These are phyloP conservation scores for Patagioenas fasciata DNA, from an alignment of 2,113 vertebrate species.

Conservation along the genomic window DNA sequence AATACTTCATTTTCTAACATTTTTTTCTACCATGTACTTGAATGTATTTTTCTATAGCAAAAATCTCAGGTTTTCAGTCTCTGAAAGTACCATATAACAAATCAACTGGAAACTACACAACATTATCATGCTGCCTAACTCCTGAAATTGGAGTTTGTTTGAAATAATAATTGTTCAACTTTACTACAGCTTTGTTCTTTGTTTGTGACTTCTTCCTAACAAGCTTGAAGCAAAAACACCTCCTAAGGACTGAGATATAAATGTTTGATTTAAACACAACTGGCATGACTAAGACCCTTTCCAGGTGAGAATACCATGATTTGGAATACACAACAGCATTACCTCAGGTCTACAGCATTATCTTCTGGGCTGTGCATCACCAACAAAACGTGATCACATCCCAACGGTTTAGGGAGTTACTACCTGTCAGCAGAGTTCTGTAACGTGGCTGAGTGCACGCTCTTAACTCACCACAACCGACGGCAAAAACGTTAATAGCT, in stretches of 20 bases:
- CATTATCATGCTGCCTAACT: background rate
- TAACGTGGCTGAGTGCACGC: background rate
- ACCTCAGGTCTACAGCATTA: background rate
- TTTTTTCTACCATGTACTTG: background rate
- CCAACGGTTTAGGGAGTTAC: background rate
- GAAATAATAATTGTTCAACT: background rate
- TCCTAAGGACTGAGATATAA: background rate
- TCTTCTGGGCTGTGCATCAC: background rate
- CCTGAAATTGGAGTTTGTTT: background rate
- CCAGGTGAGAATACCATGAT: background rate
- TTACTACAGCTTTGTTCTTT: background rate
- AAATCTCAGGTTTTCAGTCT: background rate
- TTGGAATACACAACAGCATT: background rate
- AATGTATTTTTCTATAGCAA: background rate
- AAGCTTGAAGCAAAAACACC: background rate
- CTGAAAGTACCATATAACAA: background rate
- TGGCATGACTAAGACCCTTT: background rate
- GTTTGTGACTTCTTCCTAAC: background rate
- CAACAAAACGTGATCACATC: background rate
- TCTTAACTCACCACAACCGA: background rate
- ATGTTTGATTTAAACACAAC: background rate
- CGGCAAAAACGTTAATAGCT: background rate
- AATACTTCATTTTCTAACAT: background rate
- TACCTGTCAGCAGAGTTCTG: background rate
- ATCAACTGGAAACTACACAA: background rate